These are phyloP conservation scores for Umimayanthus kanabou DNA, from an alignment of 92 coral and sea anemone species.

Conservation along the genomic window DNA sequence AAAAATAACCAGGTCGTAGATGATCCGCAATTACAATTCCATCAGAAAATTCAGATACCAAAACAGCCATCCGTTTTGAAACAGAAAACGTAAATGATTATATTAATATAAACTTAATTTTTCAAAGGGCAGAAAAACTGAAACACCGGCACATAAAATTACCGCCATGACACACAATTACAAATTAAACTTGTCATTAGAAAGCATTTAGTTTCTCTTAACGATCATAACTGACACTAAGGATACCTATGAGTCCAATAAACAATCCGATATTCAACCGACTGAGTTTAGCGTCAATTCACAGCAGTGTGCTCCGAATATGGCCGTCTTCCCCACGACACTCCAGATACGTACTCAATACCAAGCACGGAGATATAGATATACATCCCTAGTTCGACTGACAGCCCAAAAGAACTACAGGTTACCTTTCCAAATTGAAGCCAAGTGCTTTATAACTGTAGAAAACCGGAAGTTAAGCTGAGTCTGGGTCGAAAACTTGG, in stretches of 20 bases:
- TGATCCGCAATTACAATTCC: background rate
- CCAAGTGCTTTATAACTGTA: constrained; percentile 7
- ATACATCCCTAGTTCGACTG: background rate
- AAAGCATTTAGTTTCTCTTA: constrained; percentile 22
- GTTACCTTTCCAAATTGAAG: background rate
- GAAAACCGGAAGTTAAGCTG: constrained; percentile 39
- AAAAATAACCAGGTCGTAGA: background rate
- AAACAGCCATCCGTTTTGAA: background rate
- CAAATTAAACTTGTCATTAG: constrained; percentile 13
- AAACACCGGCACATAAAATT: background rate
- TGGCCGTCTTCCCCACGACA: background rate
- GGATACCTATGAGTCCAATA: background rate
- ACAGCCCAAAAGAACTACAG: background rate
- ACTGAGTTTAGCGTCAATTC: background rate
- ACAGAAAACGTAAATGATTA: background rate
- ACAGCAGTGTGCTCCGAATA: background rate
- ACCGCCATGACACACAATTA: background rate
- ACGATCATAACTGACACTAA: constrained; percentile 23
- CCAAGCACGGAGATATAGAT: background rate
- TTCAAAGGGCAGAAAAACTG: background rate
- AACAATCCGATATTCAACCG: constrained; percentile 18
- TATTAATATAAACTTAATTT: background rate
- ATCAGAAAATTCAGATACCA: background rate
- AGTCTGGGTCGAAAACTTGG: constrained; percentile 24
- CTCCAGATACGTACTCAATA: background rate